Evolutionary conservation across 2,797 vertebrate genomes (phyloP), one percentile per base, ranked within the genome.

Genomic region (Buphagus erythrorhynchus): DNA sequence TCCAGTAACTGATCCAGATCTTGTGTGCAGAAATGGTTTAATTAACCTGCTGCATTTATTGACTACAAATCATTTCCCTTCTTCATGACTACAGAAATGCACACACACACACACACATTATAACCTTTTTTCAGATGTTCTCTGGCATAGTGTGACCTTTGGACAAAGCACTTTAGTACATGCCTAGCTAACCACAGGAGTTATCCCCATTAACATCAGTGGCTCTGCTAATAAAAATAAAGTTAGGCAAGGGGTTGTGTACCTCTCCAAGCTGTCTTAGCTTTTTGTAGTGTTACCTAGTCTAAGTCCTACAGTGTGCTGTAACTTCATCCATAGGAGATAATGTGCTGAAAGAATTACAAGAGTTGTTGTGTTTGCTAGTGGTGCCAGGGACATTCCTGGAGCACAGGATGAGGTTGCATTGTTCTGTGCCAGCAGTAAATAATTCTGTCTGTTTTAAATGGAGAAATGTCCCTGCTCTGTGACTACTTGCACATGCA

Each of bases 71-170:
- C 17, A n/a, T 66, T 46, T 69, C 9, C 5, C 8, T 45, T 31
- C 25, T 45, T 52, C 18, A 3, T 8, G 12, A 8, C 40, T 45
- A 3, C 3, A n/a, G 28, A 35, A 35, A 4, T 6, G 9, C 29
- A 8, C 1, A 7, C 11, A 18, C 24, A n/a, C 49, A 16, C 48
- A 13, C 18, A 35, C 4, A 4, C 31, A 7, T 10, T 12, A 1
- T 4, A 40, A 42, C 10, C 36, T 74, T 28, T 54, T 13, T 48
- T 63, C 11, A 68, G 49, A 6, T 49, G 18, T 4, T 7, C 2
- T 1, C 28, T 43, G 43, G 17, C 12, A 11, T 3, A 26, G 25
- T 3, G 8, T 24, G 35, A 11, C 16, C 13, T 26, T 38, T 58
- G 31, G 26, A 28, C 33, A 73, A 16, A 76, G 72, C 19, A 8